These are phyloP conservation scores for Drosophila nr. medialis DNA, from an alignment of 2,888 invertebrate genomes.

Conservation along the genomic window DNA sequence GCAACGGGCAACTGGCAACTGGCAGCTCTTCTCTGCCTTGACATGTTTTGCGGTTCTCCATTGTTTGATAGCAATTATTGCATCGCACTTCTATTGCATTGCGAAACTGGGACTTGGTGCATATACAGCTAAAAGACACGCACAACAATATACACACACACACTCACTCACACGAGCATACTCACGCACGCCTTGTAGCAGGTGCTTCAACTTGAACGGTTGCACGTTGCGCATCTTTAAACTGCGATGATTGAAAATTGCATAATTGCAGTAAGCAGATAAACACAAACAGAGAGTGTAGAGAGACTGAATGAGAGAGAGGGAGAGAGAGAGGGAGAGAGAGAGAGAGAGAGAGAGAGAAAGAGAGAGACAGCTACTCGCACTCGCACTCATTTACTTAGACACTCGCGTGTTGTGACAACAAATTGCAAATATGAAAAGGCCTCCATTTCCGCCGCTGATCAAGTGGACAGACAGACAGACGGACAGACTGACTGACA, in stretches of 20 bases:
- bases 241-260: constrained; percentile 79
- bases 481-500: constrained; percentile 3
- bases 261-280: constrained; percentile 66
- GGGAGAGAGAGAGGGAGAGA: constrained; percentile 1
- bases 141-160: constrained; percentile 25
- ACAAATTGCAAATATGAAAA: constrained; percentile 75
- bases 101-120: constrained; percentile 41
- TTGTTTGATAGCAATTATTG: constrained; percentile 77
- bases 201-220: constrained; percentile 70
- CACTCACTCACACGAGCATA: constrained; percentile 25
- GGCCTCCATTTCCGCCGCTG: constrained; percentile 67
- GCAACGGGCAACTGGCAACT: constrained; percentile 2
- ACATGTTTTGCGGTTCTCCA: constrained; percentile 52
- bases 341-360: constrained; percentile 14
- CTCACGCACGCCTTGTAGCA: constrained; percentile 51
- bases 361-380: constrained; percentile 5
- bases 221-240: constrained; percentile 77
- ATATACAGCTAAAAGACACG: constrained; percentile 26
- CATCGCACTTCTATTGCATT: constrained; percentile 75
- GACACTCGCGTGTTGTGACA: constrained; percentile 70
- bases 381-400: constrained; percentile 39
- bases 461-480: constrained; percentile 56
- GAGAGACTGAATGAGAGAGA: background rate
- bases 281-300: constrained; percentile 20
- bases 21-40: constrained; percentile 27